phyloP scores from a whole-genome alignment of 2,113 vertebrate genomes.

The Henicopernis longicauda region DNA sequence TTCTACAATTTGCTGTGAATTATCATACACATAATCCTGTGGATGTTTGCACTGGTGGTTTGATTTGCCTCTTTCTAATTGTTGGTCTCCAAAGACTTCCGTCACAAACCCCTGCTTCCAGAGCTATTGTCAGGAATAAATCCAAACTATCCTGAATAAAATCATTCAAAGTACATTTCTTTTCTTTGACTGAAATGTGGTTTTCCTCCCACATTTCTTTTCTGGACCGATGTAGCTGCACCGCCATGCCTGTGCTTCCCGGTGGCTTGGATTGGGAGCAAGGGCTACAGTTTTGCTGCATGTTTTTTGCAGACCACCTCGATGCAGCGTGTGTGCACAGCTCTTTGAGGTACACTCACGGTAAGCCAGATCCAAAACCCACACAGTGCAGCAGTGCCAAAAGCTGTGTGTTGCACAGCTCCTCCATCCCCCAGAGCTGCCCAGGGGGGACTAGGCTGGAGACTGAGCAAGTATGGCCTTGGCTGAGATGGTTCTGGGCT shows the following conservation, averaged over 20 bases:
- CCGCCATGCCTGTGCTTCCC: neutral
- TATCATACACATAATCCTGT: neutral
- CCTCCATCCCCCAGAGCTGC: neutral
- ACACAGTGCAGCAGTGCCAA: neutral
- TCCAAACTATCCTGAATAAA: conserved; percentile 12
- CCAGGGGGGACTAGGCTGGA: neutral
- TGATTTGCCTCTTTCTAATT: neutral
- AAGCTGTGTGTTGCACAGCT: neutral
- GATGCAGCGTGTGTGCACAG: neutral
- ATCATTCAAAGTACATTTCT: neutral
- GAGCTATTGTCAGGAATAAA: conserved; percentile 28
- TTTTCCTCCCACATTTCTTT: neutral
- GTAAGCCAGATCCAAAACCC: neutral
- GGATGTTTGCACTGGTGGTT: neutral
- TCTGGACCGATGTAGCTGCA: neutral
- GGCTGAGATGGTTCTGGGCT: neutral
- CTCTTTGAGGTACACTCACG: neutral
- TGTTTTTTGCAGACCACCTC: neutral
- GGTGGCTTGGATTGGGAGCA: accelerated
- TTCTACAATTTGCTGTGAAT: conserved; percentile 30
- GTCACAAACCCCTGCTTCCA: neutral
- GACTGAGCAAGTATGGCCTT: accelerated
- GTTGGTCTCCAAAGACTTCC: neutral
- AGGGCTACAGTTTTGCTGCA: neutral
- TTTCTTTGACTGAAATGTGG: neutral